Percentiles rank a stretch among this genome's conserved stretches.
These are phyloP conservation scores for Rhamnusium bicolor DNA, from an alignment of 2,888 invertebrate genomes.

Conservation along the genomic window DNA sequence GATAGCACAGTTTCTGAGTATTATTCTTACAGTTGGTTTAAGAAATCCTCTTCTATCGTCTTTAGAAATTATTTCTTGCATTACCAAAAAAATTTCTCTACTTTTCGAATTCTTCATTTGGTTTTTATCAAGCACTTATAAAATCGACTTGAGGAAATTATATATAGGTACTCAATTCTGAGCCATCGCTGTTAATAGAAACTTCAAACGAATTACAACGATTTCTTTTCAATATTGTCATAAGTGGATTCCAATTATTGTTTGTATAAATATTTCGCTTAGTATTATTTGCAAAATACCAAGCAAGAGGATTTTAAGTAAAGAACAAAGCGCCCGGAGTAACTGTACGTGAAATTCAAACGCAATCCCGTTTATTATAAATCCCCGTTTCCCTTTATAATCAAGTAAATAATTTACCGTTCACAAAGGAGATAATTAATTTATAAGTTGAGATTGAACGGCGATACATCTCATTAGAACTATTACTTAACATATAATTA, in stretches of 20 bases:
- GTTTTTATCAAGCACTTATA: too few relatives aligned
- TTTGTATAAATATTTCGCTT: background rate
- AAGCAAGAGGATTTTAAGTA: background rate
- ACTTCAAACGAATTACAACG: too few relatives aligned
- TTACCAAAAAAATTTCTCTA: too few relatives aligned
- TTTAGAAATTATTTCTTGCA: too few relatives aligned
- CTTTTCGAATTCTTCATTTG: too few relatives aligned
- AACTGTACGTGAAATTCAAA: conserved; percentile 52
- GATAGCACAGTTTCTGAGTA: too few relatives aligned
- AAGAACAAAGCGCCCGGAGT: conserved; percentile 30
- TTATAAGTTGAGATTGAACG: conserved; percentile 46
- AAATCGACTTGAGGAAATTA: too few relatives aligned
- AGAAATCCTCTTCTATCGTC: too few relatives aligned
- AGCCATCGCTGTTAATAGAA: too few relatives aligned
- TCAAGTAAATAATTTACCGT: conserved; percentile 48
- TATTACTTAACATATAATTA: conserved; percentile 36
- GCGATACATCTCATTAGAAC: conserved; percentile 34
- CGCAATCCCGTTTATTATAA: conserved; percentile 50
- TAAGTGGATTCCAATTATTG: background rate
- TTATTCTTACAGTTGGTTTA: too few relatives aligned
- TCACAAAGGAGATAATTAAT: conserved; percentile 51
- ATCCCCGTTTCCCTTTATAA: conserved; percentile 43
- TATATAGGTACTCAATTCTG: too few relatives aligned
- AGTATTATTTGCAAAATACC: background rate
- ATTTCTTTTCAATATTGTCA: too few relatives aligned